Conservation (phyloP, 1,140 invertebrate genomes). For the Callitettix versicolor region DNA sequence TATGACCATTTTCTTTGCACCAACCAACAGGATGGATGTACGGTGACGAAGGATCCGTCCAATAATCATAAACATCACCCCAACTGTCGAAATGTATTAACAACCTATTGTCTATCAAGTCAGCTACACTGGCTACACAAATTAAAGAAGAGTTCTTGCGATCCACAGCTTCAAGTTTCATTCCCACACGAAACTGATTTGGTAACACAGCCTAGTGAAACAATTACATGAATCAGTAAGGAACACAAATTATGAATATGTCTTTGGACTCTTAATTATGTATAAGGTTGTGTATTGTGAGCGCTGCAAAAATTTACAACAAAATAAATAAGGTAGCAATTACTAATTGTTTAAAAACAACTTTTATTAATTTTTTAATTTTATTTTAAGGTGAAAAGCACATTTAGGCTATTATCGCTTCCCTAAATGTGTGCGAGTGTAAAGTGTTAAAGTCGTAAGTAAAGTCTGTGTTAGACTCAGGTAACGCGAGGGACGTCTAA, state of each 20-base stretch:
- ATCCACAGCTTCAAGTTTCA: constrained; percentile 93
- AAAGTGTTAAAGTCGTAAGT: too few relatives aligned
- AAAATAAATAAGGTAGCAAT: too few relatives aligned
- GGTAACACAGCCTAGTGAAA: constrained; percentile 58
- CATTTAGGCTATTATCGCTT: too few relatives aligned
- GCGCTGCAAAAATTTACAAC: not conserved
- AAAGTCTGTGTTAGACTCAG: too few relatives aligned
- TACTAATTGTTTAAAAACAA: too few relatives aligned
- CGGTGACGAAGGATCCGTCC: constrained; percentile 79
- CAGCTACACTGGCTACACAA: constrained; percentile 80
- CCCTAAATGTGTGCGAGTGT: too few relatives aligned
- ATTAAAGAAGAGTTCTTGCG: constrained; percentile 73
- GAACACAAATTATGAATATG: too few relatives aligned
- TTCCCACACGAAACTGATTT: constrained; percentile 70
- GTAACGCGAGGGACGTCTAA: too few relatives aligned
- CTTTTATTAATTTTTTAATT: too few relatives aligned
- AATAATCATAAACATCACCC: constrained; percentile 90
- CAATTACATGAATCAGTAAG: too few relatives aligned
- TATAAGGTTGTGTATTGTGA: constrained; percentile 2
- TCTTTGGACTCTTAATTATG: too few relatives aligned
- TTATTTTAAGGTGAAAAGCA: too few relatives aligned
- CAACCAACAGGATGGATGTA: constrained; percentile 90
- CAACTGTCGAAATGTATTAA: constrained; percentile 92
- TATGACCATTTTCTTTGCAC: constrained; percentile 71
- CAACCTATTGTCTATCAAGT: constrained; percentile 73